A percentile compares a stretch with the other conserved stretches of the same genome.
These are phyloP conservation scores for Cabera pusaria DNA, from an alignment of 2,888 invertebrate genomes.

Conservation along the genomic window DNA sequence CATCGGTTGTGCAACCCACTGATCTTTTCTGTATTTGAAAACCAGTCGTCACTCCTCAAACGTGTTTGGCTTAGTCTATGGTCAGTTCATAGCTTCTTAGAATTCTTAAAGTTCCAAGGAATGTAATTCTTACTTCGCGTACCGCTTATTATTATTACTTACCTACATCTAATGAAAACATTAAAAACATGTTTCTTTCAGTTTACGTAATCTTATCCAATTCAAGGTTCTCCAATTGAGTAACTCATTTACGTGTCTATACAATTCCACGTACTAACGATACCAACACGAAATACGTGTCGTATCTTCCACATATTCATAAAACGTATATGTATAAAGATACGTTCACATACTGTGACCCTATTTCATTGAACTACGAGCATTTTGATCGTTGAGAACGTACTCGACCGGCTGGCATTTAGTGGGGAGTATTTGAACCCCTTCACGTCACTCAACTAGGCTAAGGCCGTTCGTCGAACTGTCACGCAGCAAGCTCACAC, in stretches of 20 bases:
- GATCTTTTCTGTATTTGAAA: slow-evolving; percentile 9
- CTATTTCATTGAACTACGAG: slow-evolving; percentile 54
- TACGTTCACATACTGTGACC: slow-evolving; percentile 44
- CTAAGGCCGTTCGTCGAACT: slow-evolving; percentile 79
- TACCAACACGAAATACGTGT: slow-evolving; percentile 34
- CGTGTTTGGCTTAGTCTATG: slow-evolving; percentile 20
- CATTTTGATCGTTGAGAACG: slow-evolving; percentile 47
- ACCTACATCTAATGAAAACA: no score
- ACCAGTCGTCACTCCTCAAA: slow-evolving; percentile 18
- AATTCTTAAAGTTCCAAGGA: no score
- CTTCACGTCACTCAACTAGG: slow-evolving; percentile 76
- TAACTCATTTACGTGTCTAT: slow-evolving; percentile 28
- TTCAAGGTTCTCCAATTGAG: slow-evolving; percentile 25
- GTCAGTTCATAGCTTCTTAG: slow-evolving; percentile 16
- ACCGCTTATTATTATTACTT: no score
- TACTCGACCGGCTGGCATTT: slow-evolving; percentile 51
- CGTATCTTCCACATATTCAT: slow-evolving; percentile 36
- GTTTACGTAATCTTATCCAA: slow-evolving; percentile 23
- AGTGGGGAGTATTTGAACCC: slow-evolving; percentile 59
- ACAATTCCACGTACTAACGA: slow-evolving; percentile 11
- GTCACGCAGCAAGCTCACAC: slow-evolving; percentile 38
- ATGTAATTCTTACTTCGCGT: no score
- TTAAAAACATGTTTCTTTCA: no score
- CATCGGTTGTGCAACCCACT: slow-evolving; percentile 36
- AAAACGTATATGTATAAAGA: slow-evolving; percentile 24